phyloP scores from a whole-genome alignment of 2,113 vertebrate species.

The Cyprinus carpio region DNA sequence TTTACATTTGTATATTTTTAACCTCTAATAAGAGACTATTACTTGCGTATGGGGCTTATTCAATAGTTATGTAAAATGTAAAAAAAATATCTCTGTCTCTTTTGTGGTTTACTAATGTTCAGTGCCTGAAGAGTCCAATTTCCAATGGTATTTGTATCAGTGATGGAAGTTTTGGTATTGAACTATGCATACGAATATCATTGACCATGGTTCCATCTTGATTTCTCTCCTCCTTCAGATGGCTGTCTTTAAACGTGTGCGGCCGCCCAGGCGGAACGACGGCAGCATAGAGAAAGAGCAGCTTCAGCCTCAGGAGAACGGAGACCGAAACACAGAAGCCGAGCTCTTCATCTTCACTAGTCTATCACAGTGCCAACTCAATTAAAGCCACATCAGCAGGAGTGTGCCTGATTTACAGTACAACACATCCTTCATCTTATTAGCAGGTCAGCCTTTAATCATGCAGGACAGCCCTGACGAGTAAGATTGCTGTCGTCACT shows the following conservation, averaged over 20 bases:
- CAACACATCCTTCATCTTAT: not conserved
- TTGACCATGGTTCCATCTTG: not conserved
- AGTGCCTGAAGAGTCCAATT: not conserved
- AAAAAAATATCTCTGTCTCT: too few species aligned
- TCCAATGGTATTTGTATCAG: not conserved
- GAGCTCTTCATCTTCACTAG: conserved; percentile 42
- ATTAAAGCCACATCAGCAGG: not conserved
- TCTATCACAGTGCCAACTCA: not conserved
- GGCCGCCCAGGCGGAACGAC: conserved; percentile 93
- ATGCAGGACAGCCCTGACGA: not conserved
- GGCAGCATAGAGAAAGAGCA: conserved; percentile 92
- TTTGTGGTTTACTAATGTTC: not conserved
- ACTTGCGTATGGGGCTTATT: too few species aligned
- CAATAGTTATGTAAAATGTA: too few species aligned
- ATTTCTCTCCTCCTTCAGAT: conserved; percentile 72
- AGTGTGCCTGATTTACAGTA: not conserved
- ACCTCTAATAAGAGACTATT: too few species aligned
- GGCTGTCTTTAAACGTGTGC: conserved; percentile 96
- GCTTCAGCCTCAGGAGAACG: conserved; percentile 93
- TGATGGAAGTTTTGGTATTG: not conserved
- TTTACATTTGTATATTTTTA: too few species aligned
- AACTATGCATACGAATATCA: not conserved
- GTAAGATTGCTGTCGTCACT: not conserved
- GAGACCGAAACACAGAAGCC: conserved; percentile 87
- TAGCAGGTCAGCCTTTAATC: not conserved